Conservation (phyloP, 2,113 vertebrate species). For the Larimichthys polyactis region DNA sequence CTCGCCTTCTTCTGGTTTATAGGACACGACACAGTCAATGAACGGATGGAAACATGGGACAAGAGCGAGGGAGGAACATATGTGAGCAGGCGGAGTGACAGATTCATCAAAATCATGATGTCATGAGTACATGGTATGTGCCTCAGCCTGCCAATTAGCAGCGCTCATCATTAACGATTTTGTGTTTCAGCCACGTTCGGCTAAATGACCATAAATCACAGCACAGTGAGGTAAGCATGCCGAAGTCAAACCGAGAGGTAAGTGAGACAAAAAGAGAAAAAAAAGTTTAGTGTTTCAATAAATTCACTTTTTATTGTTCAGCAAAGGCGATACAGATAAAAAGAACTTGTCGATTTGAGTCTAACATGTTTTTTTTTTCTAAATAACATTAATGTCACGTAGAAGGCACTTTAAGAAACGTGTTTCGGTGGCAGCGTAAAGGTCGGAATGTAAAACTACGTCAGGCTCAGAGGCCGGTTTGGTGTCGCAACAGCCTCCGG, state of each 20-base stretch:
- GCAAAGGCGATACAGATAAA: constrained; percentile 55
- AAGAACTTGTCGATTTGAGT: constrained; percentile 25
- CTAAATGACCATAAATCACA: constrained; percentile 17
- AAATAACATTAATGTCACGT: constrained; percentile 22
- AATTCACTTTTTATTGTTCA: constrained; percentile 73
- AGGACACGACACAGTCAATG: neutral
- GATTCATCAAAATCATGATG: constrained; percentile 35
- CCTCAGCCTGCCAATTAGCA: constrained; percentile 36
- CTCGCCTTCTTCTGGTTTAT: neutral
- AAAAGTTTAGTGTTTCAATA: constrained; percentile 18
- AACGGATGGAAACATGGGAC: neutral
- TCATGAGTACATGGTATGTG: constrained; percentile 27
- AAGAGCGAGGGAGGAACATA: neutral
- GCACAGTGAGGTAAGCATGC: neutral
- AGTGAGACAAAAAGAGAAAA: neutral
- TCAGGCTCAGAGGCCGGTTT: neutral
- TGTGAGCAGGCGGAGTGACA: constrained; percentile 12
- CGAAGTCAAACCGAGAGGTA: neutral
- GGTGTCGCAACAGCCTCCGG: neutral
- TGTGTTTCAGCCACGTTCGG: constrained; percentile 17
- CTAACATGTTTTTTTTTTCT: constrained; percentile 27
- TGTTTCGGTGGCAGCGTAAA: neutral
- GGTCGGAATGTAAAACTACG: constrained; percentile 38
- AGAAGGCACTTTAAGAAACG: constrained; percentile 65
- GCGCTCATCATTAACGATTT: constrained; percentile 24